Evolutionary conservation across 1,140 invertebrate species (phyloP).

Genomic region (Bombus affinis): DNA sequence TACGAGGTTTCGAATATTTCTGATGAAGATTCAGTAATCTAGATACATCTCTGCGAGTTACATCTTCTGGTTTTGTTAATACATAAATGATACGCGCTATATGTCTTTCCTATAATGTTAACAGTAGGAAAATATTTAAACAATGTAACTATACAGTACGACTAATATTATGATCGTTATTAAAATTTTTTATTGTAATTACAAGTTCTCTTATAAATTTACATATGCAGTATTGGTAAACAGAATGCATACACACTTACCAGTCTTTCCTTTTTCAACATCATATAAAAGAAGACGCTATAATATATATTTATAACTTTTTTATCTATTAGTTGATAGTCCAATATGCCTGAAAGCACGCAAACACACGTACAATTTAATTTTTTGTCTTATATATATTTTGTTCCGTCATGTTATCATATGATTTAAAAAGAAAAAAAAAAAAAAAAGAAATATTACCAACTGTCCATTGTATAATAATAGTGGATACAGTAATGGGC

Average conservation of each 20-base stretch:
- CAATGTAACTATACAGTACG: neutral
- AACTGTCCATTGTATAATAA: slow-evolving; percentile 74
- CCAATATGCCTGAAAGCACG: slow-evolving; percentile 68
- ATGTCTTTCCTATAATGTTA: slow-evolving; percentile 62
- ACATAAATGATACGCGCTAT: slow-evolving; percentile 76
- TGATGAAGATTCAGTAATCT: slow-evolving; percentile 67
- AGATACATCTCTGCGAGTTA: slow-evolving; percentile 74
- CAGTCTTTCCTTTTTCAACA: slow-evolving; percentile 71
- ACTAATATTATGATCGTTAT: neutral
- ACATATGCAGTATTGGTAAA: neutral
- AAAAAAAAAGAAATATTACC: slow-evolving; percentile 60
- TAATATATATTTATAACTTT: slow-evolving; percentile 75
- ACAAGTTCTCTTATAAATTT: neutral
- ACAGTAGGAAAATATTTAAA: neutral
- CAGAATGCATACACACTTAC: slow-evolving; percentile 53
- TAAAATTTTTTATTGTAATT: slow-evolving; percentile 12
- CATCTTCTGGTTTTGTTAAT: slow-evolving; percentile 79
- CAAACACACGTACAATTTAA: slow-evolving; percentile 25
- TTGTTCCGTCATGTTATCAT: neutral
- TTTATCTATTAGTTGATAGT: slow-evolving; percentile 74
- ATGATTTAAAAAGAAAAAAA: neutral
- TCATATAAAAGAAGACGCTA: slow-evolving; percentile 70
- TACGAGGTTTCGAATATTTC: slow-evolving; percentile 62
- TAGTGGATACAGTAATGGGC: slow-evolving; percentile 60
- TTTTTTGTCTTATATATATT: neutral